Percentiles rank a stretch among this genome's conserved stretches.
Evolutionary conservation across 2,113 vertebrate species (phyloP).

Genomic region (Poecilia latipinna): DNA sequence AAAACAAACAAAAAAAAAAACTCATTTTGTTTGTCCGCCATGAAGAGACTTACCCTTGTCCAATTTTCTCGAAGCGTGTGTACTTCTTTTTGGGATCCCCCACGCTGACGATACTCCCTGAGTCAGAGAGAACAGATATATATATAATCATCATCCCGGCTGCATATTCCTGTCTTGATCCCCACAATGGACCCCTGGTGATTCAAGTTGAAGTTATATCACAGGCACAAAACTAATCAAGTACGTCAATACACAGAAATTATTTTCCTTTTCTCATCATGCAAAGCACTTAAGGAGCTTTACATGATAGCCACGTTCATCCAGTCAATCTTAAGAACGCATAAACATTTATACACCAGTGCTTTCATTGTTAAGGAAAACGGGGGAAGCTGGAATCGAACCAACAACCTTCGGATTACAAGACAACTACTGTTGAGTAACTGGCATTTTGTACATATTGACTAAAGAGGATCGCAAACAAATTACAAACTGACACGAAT

Average conservation of each 20-base stretch:
- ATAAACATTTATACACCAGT: too few species aligned
- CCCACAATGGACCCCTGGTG: not conserved
- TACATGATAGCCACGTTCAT: not conserved
- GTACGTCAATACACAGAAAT: not conserved
- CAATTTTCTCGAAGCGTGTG: conserved; percentile 98
- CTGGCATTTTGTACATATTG: not conserved
- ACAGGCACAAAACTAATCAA: not conserved
- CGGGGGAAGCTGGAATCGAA: too few species aligned
- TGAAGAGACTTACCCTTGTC: conserved; percentile 90
- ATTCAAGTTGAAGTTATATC: conserved; percentile 10
- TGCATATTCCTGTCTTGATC: conserved; percentile 1
- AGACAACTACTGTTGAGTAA: too few species aligned
- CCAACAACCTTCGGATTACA: too few species aligned
- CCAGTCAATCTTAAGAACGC: too few species aligned
- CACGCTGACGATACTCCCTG: conserved; percentile 97
- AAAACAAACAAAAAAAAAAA: conserved; percentile 5
- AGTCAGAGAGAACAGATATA: conserved; percentile 53
- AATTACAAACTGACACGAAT: not conserved
- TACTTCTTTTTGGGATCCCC: conserved; percentile 99
- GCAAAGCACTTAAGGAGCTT: not conserved
- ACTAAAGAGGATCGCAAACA: not conserved
- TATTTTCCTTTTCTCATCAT: too few species aligned
- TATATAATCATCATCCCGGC: conserved; percentile 8
- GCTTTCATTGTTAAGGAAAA: too few species aligned
- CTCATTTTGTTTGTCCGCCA: conserved; percentile 27